A percentile compares a stretch with the other conserved stretches of the same genome.
These are phyloP conservation scores for Cephus runcator DNA, from an alignment of 2,888 invertebrate genomes.

Conservation along the genomic window DNA sequence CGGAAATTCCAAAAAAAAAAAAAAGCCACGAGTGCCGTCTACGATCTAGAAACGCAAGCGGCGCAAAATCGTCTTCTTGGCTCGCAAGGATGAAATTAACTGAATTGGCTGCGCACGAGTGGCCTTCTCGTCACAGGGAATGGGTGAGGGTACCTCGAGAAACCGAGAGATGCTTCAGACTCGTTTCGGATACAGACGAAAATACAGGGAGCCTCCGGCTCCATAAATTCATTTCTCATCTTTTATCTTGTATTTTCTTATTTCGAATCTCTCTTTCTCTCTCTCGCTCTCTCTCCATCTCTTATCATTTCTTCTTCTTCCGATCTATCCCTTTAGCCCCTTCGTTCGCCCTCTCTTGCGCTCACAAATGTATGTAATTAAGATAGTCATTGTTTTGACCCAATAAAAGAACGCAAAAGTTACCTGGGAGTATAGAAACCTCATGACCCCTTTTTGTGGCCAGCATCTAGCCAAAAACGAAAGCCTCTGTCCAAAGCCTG, in stretches of 20 bases:
- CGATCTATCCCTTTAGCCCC: background rate
- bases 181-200: constrained; percentile 8
- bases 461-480: background rate
- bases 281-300: constrained; percentile 13
- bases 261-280: constrained; percentile 21
- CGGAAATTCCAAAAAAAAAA: background rate
- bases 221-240: constrained; percentile 23
- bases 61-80: constrained; percentile 12
- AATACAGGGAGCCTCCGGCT: constrained; percentile 6
- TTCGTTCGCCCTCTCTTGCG: constrained; percentile 12
- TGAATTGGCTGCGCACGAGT: constrained; percentile 22
- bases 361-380: constrained; percentile 15
- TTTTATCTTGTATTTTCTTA: constrained; percentile 7
- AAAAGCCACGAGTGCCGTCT: background rate
- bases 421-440: background rate
- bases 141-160: background rate
- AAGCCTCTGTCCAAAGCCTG: background rate
- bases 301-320: background rate
- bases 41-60: constrained; percentile 1
- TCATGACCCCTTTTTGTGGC: background rate
- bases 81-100: constrained; percentile 18
- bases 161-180: background rate
- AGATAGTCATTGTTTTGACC: constrained; percentile 16
- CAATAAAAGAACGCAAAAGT: constrained; percentile 4
- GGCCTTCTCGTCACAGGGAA: constrained; percentile 8